These are phyloP conservation scores for Leptinotarsa texana DNA, from an alignment of 1,140 invertebrate genomes.

Conservation along the genomic window DNA sequence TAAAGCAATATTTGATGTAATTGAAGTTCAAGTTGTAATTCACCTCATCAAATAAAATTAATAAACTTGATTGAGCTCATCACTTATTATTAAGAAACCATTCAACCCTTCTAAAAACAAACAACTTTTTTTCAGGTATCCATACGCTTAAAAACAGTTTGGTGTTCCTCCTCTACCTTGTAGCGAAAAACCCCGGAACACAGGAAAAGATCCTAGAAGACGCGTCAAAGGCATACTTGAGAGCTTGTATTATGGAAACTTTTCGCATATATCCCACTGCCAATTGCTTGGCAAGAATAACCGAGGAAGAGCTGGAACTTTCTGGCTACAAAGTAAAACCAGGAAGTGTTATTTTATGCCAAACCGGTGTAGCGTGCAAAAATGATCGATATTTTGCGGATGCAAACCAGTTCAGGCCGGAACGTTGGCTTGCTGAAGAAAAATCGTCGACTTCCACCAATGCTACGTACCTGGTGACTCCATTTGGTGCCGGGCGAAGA, in stretches of 20 bases:
- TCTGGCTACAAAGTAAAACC: constrained; percentile 75
- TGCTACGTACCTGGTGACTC: constrained; percentile 70
- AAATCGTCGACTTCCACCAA: constrained; percentile 54
- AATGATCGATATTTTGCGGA: constrained; percentile 78
- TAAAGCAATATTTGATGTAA: too few relatives aligned
- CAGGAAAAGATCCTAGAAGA: constrained; percentile 80
- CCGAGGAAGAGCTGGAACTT: constrained; percentile 76
- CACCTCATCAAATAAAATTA: too few relatives aligned
- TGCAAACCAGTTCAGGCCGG: constrained; percentile 76
- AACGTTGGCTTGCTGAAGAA: constrained; percentile 74
- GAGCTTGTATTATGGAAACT: constrained; percentile 83
- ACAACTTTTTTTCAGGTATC: constrained; percentile 59
- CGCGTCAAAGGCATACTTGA: constrained; percentile 67
- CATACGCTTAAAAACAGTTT: constrained; percentile 83
- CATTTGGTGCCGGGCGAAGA: constrained; percentile 84
- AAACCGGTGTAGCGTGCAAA: constrained; percentile 81
- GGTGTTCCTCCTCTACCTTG: constrained; percentile 75
- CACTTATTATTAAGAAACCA: neutral
- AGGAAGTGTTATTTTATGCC: constrained; percentile 84
- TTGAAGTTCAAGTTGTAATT: too few relatives aligned
- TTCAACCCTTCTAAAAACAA: neutral
- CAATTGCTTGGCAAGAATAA: constrained; percentile 77
- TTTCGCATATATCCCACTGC: constrained; percentile 84
- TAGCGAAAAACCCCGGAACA: constrained; percentile 69
- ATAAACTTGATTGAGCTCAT: too few relatives aligned